These are phyloP conservation scores for Bedellia somnulentella DNA, from an alignment of 2,888 invertebrate genomes.

Conservation along the genomic window DNA sequence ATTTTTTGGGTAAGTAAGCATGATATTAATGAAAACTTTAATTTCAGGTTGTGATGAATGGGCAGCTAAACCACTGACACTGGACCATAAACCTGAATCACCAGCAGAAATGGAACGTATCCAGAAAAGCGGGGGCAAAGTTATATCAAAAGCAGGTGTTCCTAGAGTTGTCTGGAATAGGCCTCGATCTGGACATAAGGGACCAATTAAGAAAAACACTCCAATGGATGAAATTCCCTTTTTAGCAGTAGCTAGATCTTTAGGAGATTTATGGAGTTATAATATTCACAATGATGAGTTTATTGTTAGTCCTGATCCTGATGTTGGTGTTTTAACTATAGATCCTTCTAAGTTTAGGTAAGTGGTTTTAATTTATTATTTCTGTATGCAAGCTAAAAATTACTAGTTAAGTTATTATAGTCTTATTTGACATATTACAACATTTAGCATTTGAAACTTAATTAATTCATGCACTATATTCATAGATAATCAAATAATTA, in stretches of 20 bases:
- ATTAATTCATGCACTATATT: too few species aligned
- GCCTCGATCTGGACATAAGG: constrained; percentile 75
- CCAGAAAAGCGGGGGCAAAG: constrained; percentile 77
- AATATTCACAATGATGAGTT: constrained; percentile 89
- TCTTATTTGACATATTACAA: too few species aligned
- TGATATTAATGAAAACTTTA: too few species aligned
- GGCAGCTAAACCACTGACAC: constrained; percentile 80
- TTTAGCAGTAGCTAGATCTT: constrained; percentile 91
- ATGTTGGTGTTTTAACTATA: constrained; percentile 83
- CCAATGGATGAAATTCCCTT: constrained; percentile 94
- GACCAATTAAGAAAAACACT: constrained; percentile 87
- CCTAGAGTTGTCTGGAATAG: constrained; percentile 97
- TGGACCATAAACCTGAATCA: constrained; percentile 95
- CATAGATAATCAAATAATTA: too few species aligned
- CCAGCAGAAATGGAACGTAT: constrained; percentile 83
- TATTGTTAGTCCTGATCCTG: constrained; percentile 97
- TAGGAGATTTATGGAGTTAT: constrained; percentile 98
- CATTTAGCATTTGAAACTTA: too few species aligned
- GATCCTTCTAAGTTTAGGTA: constrained; percentile 72
- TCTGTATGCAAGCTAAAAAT: background rate
- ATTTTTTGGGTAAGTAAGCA: too few species aligned
- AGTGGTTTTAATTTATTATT: constrained; percentile 12
- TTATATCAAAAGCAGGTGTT: constrained; percentile 76
- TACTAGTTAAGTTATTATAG: background rate
- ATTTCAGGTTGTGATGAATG: constrained; percentile 65